Conservation (phyloP, 2,797 vertebrate genomes). For the Leuciscus waleckii region DNA sequence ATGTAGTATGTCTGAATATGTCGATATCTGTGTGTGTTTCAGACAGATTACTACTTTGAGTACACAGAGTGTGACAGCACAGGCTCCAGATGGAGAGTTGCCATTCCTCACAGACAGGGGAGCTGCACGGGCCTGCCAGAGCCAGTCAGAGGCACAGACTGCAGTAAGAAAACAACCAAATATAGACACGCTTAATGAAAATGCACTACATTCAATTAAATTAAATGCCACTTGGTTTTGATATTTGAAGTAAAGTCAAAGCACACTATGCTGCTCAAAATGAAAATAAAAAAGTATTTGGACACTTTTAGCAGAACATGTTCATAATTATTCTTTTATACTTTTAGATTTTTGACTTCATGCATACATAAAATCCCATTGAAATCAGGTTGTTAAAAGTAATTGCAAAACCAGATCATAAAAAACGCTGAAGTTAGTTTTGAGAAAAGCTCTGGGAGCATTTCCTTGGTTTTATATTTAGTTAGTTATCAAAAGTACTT, state of each 20-base stretch:
- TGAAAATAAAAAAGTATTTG: neutral
- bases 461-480: neutral
- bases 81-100: constrained; percentile 95
- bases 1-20: constrained; percentile 3
- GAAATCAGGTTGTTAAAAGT: neutral
- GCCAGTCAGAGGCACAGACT: constrained; percentile 93
- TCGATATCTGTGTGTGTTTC: constrained; percentile 64
- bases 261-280: neutral
- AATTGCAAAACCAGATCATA: neutral
- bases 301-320: neutral
- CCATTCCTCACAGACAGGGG: constrained; percentile 86
- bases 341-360: neutral
- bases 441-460: neutral
- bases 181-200: neutral
- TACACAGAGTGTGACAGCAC: constrained; percentile 98
- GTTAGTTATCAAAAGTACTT: neutral
- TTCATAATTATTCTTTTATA: neutral
- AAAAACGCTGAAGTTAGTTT: neutral
- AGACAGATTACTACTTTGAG: constrained; percentile 96
- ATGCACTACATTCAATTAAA: neutral
- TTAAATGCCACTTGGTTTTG: no score
- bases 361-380: neutral
- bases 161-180: constrained; percentile 84
- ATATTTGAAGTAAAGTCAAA: neutral
- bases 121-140: constrained; percentile 90